phyloP scores from a whole-genome alignment of 2,113 vertebrate species.

The Ophthalmolycus amberensis region DNA sequence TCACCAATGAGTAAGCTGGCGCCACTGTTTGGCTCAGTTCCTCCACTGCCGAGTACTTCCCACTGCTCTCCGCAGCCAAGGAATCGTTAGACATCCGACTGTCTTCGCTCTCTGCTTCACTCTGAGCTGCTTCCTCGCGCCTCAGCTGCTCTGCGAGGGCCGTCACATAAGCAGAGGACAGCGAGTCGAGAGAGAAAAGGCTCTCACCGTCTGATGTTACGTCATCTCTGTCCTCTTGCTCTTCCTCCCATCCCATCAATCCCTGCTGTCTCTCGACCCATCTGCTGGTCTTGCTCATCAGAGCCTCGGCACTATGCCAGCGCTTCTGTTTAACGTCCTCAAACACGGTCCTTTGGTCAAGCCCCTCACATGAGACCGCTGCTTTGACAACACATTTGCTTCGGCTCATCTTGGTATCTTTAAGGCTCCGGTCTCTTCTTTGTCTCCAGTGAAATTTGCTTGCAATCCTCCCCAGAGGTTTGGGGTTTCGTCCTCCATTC shows the following conservation, averaged over 20 bases:
- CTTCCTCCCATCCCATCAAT: constrained; percentile 69
- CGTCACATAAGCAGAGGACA: constrained; percentile 86
- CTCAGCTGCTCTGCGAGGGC: constrained; percentile 79
- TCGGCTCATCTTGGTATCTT: constrained; percentile 60
- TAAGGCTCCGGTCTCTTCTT: constrained; percentile 62
- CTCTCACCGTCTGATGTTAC: constrained; percentile 90
- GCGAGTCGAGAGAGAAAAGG: constrained; percentile 91
- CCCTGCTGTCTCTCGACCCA: constrained; percentile 66
- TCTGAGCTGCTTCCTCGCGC: constrained; percentile 78
- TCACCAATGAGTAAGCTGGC: constrained; percentile 53
- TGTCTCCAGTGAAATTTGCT: constrained; percentile 61
- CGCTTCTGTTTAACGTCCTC: constrained; percentile 61
- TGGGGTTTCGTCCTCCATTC: constrained; percentile 68
- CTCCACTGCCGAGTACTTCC: constrained; percentile 29
- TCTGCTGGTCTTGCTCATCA: constrained; percentile 73
- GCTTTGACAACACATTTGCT: constrained; percentile 73
- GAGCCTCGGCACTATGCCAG: constrained; percentile 87
- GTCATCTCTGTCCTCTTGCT: constrained; percentile 65
- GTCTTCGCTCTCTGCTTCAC: constrained; percentile 89
- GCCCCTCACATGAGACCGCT: constrained; percentile 84
- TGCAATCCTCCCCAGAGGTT: constrained; percentile 62
- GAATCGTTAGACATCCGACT: constrained; percentile 95
- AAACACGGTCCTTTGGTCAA: constrained; percentile 76
- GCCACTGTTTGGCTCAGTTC: constrained; percentile 30
- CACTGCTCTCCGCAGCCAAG: constrained; percentile 73